Evolutionary conservation across 1,140 invertebrate species (phyloP), one percentile per base, ranked within the genome.

Genomic region (Psilanteris sp.): DNA sequence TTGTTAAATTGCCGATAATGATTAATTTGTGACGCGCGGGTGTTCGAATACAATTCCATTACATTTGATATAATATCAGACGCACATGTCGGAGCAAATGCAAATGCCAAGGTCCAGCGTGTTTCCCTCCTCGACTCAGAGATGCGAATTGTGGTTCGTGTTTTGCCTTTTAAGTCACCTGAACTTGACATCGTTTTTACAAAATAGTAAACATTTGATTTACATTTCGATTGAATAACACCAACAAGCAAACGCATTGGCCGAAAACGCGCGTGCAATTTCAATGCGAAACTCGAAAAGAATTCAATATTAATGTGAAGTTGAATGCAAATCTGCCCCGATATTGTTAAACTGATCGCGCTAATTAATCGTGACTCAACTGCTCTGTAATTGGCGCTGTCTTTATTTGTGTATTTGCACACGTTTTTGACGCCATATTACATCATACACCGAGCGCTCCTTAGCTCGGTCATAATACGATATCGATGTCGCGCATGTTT

Each of bases 181-280:
- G 27, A 64, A 41, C 44, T 64, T 50, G 59, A 50, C 59, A 43
- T 50, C 36, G 10, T 64, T 64, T 41, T 41, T 10, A 15, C 36
- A 15, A 46, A 44, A 57, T 32, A 26, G 16, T 11, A 27, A 37
- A 62, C 14, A 34, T n/a, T 24, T 5, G 20, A 48, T 62, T 48
- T 62, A 16, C 32, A 39, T 62, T 34, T 9, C 6, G 14, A 48
- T 29, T 4, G 9, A 36, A 46, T 41, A 16, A 29, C 5, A 43
- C 2, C 18, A 20, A 20, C 5, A n/a, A n/a, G n/a, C n/a, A n/a
- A n/a, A n/a, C n/a, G n/a, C n/a, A n/a, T n/a, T n/a, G n/a, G n/a
- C n/a, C n/a, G n/a, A n/a, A n/a, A n/a, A n/a, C n/a, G n/a, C n/a
- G n/a, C n/a, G n/a, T n/a, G n/a, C n/a, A n/a, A n/a, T n/a, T n/a